Conservation (phyloP, 2,113 vertebrate genomes). For the Triplophysa rosa region DNA sequence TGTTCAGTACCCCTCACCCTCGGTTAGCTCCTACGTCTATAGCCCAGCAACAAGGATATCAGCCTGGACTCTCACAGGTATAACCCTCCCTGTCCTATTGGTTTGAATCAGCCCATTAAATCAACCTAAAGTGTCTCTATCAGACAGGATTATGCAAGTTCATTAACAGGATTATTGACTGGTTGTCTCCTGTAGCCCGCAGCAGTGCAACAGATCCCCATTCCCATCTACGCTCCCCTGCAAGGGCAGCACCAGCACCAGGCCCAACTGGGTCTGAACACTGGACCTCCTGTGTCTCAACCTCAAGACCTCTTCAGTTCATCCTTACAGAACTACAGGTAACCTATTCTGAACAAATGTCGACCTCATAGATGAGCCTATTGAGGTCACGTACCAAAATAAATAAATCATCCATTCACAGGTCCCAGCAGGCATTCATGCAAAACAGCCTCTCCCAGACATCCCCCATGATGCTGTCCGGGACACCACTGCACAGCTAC, state of each 20-base stretch:
- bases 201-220: slow-evolving; percentile 95
- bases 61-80: slow-evolving; percentile 97
- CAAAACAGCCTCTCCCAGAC: slow-evolving; percentile 94
- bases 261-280: slow-evolving; percentile 85
- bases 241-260: slow-evolving; percentile 91
- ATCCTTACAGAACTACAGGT: slow-evolving; percentile 93
- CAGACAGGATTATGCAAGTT: background rate
- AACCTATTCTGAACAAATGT: background rate
- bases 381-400: too few species aligned
- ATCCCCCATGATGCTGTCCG: slow-evolving; percentile 91
- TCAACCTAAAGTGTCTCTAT: background rate
- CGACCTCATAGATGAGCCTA: background rate
- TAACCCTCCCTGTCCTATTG: background rate
- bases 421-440: slow-evolving; percentile 97
- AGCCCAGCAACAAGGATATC: slow-evolving; percentile 94
- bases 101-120: background rate
- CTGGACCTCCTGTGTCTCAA: slow-evolving; percentile 91
- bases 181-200: slow-evolving; percentile 73
- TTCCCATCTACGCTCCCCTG: slow-evolving; percentile 94
- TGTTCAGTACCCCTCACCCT: slow-evolving; percentile 91
- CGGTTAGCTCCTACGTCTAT: slow-evolving; percentile 89
- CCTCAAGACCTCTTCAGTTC: slow-evolving; percentile 94
- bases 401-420: slow-evolving; percentile 55
- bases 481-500: slow-evolving; percentile 92
- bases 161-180: background rate